These are phyloP conservation scores for Ptychoptera albimana DNA, from an alignment of 2,888 invertebrate genomes.

Conservation along the genomic window DNA sequence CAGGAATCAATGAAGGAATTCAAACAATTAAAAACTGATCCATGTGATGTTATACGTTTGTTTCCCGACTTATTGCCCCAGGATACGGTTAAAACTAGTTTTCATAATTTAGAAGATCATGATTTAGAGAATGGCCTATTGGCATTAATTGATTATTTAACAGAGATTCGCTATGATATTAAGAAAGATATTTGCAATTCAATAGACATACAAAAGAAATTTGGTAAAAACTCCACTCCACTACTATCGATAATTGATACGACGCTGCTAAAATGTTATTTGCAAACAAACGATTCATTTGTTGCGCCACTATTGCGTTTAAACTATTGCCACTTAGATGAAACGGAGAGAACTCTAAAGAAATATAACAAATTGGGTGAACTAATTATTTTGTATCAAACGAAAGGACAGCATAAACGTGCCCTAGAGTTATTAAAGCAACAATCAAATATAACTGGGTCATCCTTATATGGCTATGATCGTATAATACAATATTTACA, in stretches of 20 bases:
- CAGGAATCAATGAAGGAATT: conserved; percentile 86
- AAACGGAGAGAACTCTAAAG: conserved; percentile 78
- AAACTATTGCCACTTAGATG: conserved; percentile 85
- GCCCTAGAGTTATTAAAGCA: conserved; percentile 76
- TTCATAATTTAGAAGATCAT: conserved; percentile 47
- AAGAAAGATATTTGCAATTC: conserved; percentile 28
- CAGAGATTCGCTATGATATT: conserved; percentile 48
- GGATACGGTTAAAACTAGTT: conserved; percentile 21
- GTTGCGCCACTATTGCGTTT: conserved; percentile 80
- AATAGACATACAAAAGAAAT: conserved; percentile 20
- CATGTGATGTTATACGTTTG: conserved; percentile 85
- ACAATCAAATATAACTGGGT: conserved; percentile 47
- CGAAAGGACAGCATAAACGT: conserved; percentile 80
- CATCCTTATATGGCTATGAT: conserved; percentile 62
- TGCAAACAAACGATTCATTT: conserved; percentile 91
- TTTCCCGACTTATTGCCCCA: conserved; percentile 65
- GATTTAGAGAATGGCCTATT: conserved; percentile 77
- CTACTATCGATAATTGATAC: conserved; percentile 91
- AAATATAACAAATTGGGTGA: conserved; percentile 82
- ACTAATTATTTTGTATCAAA: conserved; percentile 88
- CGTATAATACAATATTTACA: conserved; percentile 84
- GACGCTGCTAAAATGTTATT: conserved; percentile 89
- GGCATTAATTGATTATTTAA: conserved; percentile 80
- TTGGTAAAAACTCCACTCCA: conserved; percentile 31
- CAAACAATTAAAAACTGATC: conserved; percentile 77